Conservation (phyloP, 2,797 vertebrate species). For the Thamnophis elegans region DNA sequence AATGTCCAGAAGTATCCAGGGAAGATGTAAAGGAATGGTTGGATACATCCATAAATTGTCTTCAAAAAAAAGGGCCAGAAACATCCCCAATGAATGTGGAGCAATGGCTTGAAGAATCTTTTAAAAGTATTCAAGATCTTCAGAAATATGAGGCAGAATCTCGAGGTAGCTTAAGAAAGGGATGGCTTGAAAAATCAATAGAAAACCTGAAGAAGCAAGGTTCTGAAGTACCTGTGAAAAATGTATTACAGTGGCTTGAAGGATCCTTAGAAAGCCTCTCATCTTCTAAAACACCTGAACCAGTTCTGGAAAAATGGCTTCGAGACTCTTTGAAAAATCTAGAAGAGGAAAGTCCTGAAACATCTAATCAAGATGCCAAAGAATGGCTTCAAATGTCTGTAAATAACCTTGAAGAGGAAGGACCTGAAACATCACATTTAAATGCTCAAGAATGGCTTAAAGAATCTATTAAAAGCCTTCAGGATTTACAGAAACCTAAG, state of each 20-base stretch:
- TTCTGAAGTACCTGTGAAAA: not conserved
- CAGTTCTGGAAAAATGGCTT: not conserved
- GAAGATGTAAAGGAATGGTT: not conserved
- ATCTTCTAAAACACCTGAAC: not conserved
- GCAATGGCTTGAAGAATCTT: not conserved
- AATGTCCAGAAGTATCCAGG: not conserved
- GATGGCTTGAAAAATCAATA: not conserved
- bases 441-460: not conserved
- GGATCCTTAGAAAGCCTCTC: not conserved
- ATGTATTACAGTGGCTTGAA: not conserved
- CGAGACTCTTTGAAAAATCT: not conserved
- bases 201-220: not conserved
- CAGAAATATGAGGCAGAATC: not conserved
- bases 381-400: not conserved
- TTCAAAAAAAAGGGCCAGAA: not conserved
- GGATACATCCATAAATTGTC: not conserved
- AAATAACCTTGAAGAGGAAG: not conserved
- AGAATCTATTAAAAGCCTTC: not conserved
- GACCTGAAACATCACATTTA: not conserved
- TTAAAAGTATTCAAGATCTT: not conserved
- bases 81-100: not conserved
- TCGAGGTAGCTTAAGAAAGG: not conserved
- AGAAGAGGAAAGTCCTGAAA: not conserved
- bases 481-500: not conserved
- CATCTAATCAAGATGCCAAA: not conserved